Base-by-base conservation (phyloP, 2,888 invertebrate genomes). In the Tinea semifulvella region DNA sequence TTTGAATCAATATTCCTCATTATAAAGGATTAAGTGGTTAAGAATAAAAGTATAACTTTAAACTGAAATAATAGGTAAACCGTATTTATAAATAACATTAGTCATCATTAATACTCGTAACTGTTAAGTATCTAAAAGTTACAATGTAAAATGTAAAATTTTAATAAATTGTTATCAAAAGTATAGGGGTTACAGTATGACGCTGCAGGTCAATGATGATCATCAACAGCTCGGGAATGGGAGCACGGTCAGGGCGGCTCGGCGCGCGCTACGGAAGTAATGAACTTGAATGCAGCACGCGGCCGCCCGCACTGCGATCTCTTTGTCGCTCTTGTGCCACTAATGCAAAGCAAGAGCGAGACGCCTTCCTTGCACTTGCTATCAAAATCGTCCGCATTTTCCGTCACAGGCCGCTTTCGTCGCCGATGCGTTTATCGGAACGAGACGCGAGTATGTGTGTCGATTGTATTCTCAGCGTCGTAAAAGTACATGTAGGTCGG, bases 401-500 rank as follows among this genome's bases (percentile, higher is more conserved):
- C 77, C 73, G 65, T 77, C 77, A 76, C 79, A 68, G 63, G 76
- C 75, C 73, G 79, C 77, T 76, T 76, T 79, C 77, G 73, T 77
- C 76, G 76, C 66, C 76, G 72, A 76, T 77, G 79, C 79, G 75
- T 76, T 79, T 77, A 77, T 80, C 75, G 77, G 75, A 80, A 80
- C 76, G 80, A 77, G 80, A 80, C 75, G 80, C 77, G 77, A 76
- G 70, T 77, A 79, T 77, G 69, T 77, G 68, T 75, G 79, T 75
- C 79, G 79, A 77, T 75, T 72, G 79, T 74, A 76, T 76, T 76
- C 75, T 69, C 68, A 31, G 58, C 68, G 62, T 71, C 68, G 79
- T 69, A 76, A 75, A 77, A 80, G 79, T 80, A 80, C 80, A 82
- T 80, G 68, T 80, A 72, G 79, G 80, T 75, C 77, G 76, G 71